A percentile compares a stretch with the other conserved stretches of the same genome.
Evolutionary conservation across 2,888 invertebrate species (phyloP).

Genomic region (Cosmorhoe ocellata): DNA sequence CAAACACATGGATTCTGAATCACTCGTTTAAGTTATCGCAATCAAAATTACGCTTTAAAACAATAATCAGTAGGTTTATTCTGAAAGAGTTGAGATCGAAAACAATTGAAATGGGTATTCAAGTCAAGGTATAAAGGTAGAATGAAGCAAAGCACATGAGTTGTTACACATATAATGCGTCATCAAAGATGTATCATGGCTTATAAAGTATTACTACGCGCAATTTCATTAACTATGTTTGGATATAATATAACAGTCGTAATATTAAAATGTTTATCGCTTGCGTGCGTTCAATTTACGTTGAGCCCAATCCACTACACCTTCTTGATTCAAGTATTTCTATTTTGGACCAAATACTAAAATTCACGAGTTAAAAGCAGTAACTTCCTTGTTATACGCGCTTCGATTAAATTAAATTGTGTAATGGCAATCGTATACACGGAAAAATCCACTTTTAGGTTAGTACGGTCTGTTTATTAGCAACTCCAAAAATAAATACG

Average conservation of each 20-base stretch:
- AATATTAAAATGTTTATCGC: neutral
- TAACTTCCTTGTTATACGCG: constrained; percentile 3
- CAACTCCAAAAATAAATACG: constrained; percentile 5
- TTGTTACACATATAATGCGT: constrained; percentile 1
- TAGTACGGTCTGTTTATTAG: neutral
- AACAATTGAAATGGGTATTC: neutral
- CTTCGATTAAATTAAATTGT: constrained; percentile 5
- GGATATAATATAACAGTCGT: neutral
- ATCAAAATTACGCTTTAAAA: neutral
- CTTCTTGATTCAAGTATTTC: neutral
- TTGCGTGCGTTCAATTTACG: neutral
- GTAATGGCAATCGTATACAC: constrained; percentile 13
- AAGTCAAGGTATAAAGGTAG: no score
- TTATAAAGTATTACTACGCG: neutral
- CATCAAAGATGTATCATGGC: constrained; percentile 1
- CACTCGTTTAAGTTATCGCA: neutral
- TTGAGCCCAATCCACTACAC: neutral
- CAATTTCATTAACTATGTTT: constrained; percentile 1
- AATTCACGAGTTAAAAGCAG: constrained; percentile 11
- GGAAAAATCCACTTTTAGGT: neutral
- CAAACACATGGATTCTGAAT: constrained; percentile 24
- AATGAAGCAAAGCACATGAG: no score
- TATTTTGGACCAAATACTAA: constrained; percentile 7
- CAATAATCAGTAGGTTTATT: neutral
- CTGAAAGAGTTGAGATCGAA: constrained; percentile 8